Evolutionary conservation across 2,888 invertebrate species (phyloP), one percentile per base, ranked within the genome.

Genomic region (Apodemia zela): DNA sequence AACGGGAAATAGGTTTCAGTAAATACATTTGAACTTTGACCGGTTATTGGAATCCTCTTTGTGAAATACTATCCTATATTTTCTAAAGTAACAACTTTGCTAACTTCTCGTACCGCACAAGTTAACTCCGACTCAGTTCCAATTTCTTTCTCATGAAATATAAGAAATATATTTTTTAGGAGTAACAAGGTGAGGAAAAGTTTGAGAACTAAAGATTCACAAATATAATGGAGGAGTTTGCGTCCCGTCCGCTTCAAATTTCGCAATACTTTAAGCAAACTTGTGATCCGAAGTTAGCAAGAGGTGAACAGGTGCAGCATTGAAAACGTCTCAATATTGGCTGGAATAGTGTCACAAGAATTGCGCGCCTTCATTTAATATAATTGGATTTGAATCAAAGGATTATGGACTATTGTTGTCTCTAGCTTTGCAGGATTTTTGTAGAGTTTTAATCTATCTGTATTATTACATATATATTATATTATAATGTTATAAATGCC

Each of bases 221-320:
- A 82, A 85, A 86, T 79, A 85, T 85, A 80, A 84, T 81, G 81
- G 77, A 73, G 77, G 76, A 75, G 72, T 70, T 71, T 73, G 73
- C 25, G 54, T 54, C 13, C 54, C 76, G 81, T 81, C 78, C 79
- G 82, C 80, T 82, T 80, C 77, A 80, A 85, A 85, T 85, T 86
- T 85, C 78, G 81, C 87, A 86, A 88, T 86, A 87, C 85, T 88
- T 89, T 85, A 83, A 80, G 81, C 77, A 89, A 88, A 87, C 85
- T 87, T 82, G 76, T 73, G 81, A 77, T 77, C 75, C 71, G 72
- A 83, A 87, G 84, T 87, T 85, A 76, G 79, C 72, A 78, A 81
- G 76, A 71, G 68, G 67, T 68, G 82, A 79, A 79, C 86, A 87
- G 88, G 87, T 88, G 87, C 84, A 81, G 83, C 83, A 78, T 79